Percentiles rank a stretch among this genome's conserved stretches.
Conservation (phyloP, 1,140 invertebrate genomes). For the Ridgeia piscesae region DNA sequence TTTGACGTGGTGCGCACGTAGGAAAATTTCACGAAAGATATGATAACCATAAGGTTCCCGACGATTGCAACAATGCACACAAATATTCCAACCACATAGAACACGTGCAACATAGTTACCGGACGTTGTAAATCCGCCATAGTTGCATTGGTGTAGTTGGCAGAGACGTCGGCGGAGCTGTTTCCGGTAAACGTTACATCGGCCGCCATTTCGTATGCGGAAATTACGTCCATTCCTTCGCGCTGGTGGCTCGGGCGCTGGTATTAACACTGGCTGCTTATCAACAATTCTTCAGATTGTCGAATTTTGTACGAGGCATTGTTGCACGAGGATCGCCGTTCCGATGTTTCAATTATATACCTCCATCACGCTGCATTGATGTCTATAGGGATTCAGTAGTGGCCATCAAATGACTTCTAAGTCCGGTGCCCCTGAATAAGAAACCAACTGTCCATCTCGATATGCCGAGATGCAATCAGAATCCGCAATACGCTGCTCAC, state of each 20-base stretch:
- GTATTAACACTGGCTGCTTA: no score
- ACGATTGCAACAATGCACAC: constrained; percentile 19
- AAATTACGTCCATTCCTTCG: not conserved
- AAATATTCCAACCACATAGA: not conserved
- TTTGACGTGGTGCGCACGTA: constrained; percentile 15
- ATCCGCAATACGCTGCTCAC: no score
- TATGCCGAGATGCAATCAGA: not conserved
- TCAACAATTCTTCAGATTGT: not conserved
- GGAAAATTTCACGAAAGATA: not conserved
- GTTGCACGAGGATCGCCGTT: not conserved
- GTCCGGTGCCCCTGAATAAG: not conserved
- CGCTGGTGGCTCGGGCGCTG: not conserved
- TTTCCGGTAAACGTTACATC: not conserved
- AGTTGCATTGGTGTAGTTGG: not conserved
- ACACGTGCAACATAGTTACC: not conserved
- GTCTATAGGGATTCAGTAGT: not conserved
- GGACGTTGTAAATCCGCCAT: not conserved
- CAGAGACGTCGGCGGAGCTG: not conserved
- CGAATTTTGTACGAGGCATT: not conserved
- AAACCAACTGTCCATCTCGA: not conserved
- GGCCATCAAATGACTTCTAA: no score
- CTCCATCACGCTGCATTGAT: not conserved
- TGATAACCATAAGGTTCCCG: constrained; percentile 21
- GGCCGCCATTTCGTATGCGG: not conserved
- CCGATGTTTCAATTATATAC: not conserved